Base-by-base conservation (phyloP, 2,113 vertebrate genomes). In the Athene cunicularia region DNA sequence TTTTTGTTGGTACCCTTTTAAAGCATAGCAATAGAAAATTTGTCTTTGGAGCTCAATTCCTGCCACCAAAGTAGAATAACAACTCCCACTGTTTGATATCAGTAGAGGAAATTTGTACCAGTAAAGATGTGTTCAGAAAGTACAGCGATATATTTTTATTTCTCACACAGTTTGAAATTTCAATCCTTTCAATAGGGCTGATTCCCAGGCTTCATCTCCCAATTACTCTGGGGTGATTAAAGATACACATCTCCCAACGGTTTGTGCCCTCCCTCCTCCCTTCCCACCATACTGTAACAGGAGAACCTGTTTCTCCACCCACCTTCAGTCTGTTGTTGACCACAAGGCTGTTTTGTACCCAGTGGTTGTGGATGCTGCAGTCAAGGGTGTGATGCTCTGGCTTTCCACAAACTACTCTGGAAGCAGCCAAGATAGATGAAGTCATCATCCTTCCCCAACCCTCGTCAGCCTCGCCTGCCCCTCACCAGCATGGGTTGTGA, bases 391-490 rank as follows among this genome's bases (percentile, higher is more conserved):
- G 45, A 26, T 85, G 63, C 35, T 90, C 55, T 16, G 19, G 45
- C 18, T 70, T 89, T 84, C 77, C 49, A 60, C 55, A 52, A 49
- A 23, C 18, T 52, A 0, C 26, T 39, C 50, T 81, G 63, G 41
- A 66, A 86, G 45, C 9, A 23, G 28, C 30, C 74, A 91, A 81
- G 41, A 19, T 37, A 32, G 11, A 53, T 35, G 56, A 11, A 90
- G 13, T 18, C 72, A 43, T 49, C 45, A 39, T 37, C 53, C 17
- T 41, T 49, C 21, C 0, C 0, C 2, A 8, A 11, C 9, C 35
- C 18, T 56, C 0, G 0, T 60, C 27, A 71, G 15, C 30, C 20
- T 70, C 1, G 0, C 33, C 50, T 41, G 55, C 53, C 90, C 7
- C 17, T 85, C 16, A 11, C n/a, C 6, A 3, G 66, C 4, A 0